Evolutionary conservation across 2,888 invertebrate genomes (phyloP), one percentile per base, ranked within the genome.

Genomic region (Tenthredo distinguenda): DNA sequence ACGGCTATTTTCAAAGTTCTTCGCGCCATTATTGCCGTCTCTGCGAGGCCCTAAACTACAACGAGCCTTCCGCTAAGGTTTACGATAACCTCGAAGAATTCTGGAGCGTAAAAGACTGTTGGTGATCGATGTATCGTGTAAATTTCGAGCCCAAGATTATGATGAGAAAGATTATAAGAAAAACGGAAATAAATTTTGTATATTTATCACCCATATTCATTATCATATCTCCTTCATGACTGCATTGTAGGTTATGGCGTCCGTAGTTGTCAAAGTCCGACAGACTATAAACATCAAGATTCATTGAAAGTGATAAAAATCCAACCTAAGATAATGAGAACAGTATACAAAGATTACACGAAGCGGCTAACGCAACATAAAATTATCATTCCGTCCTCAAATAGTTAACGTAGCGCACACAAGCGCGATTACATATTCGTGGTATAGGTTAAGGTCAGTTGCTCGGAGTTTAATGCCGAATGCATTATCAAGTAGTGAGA

Each of bases 31-130:
- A 95, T 86, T 96, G 96, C 89, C 94, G 96, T 84, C 90, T 96
- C 10, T 96, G 96, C 90, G 95, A 96, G 91, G 96, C 96, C n/a
- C 92, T 96, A 18, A 95, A 96, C 91, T 96, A 95, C 89, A 96
- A 96, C 89, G 92, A 93, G 21, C 92, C 89, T 62, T 85, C 86
- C 1, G 77, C 65, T 0, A 95, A 94, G 88, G 90, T 93, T 10
- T 95, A 95, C 86, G 68, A 91, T 5, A 87, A 94, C 86, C 88
- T 95, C 18, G 91, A 92, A 43, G 86, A 90, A 2, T 95, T 93
- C 89, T 94, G 94, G 94, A 94, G 88, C 71, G 87, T 87, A 15
- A 72, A 88, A 10, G 93, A 93, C 74, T 94, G 90, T 84, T 58
- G 43, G 91, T 87, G 26, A 88, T 85, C 74, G 55, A 2, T 79